phyloP scores from a whole-genome alignment of 2,797 vertebrate genomes.

The Pangasius macronema region DNA sequence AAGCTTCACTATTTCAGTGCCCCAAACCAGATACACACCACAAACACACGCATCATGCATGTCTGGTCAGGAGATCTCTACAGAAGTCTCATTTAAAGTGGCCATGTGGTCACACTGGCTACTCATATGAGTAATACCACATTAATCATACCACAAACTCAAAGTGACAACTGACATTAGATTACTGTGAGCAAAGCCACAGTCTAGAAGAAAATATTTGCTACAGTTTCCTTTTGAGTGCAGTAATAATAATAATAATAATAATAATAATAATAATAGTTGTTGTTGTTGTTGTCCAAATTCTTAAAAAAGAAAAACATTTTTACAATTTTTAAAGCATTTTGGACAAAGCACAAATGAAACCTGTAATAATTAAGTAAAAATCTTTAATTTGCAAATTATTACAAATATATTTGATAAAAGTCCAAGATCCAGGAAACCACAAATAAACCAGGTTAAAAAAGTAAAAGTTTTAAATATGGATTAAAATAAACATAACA shows the following conservation, averaged over 20 bases:
- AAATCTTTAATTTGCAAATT: not conserved
- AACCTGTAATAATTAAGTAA: not conserved
- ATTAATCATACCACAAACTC: slow-evolving; percentile 16
- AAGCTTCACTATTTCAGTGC: not conserved
- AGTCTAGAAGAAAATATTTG: not conserved
- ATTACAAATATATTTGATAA: not conserved
- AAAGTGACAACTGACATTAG: not conserved
- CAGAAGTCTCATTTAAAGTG: not conserved
- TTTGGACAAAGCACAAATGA: not conserved
- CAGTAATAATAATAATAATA: not conserved
- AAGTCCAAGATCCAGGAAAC: not conserved
- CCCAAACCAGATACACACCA: not conserved
- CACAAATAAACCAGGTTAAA: not conserved
- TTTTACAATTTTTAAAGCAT: not conserved
- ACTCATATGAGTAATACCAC: slow-evolving; percentile 13
- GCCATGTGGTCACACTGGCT: not conserved
- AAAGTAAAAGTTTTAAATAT: not conserved
- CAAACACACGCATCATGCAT: not conserved
- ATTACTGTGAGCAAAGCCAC: not conserved
- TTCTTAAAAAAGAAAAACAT: no score
- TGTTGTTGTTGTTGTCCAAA: no score
- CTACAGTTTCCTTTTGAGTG: not conserved
- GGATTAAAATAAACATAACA: not conserved
- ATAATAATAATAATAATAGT: not conserved
- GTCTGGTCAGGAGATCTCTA: not conserved